Conservation (phyloP, 2,113 vertebrate genomes). For the Xenopus tropicalis region UCB_Xtro_10.0 CM004444.2:39315501-39316000, state of each 20-base stretch:
- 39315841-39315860: slow-evolving; percentile 40
- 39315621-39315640: slow-evolving; percentile 37
- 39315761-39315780: slow-evolving; percentile 34
- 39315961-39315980: slow-evolving; percentile 19
- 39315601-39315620: slow-evolving; percentile 23
- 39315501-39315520: slow-evolving; percentile 35
- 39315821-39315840: slow-evolving; percentile 36
- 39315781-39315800: slow-evolving; percentile 34
- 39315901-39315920: slow-evolving; percentile 26
- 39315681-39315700: slow-evolving; percentile 18
- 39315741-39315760: slow-evolving; percentile 26
- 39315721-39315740: slow-evolving; percentile 31
- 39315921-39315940: slow-evolving; percentile 35
- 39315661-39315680: slow-evolving; percentile 38
- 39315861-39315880: slow-evolving; percentile 41
- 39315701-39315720: slow-evolving; percentile 39
- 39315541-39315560: slow-evolving; percentile 9
- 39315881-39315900: slow-evolving; percentile 38
- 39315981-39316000: background rate
- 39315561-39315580: slow-evolving; percentile 24
- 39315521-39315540: slow-evolving; percentile 18
- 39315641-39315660: slow-evolving; percentile 34
- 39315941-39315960: slow-evolving; percentile 6
- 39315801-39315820: slow-evolving; percentile 22
- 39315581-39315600: slow-evolving; percentile 35